phyloP scores from a whole-genome alignment of 2,797 vertebrate species.

The Melanogrammus aeglefinus region DNA sequence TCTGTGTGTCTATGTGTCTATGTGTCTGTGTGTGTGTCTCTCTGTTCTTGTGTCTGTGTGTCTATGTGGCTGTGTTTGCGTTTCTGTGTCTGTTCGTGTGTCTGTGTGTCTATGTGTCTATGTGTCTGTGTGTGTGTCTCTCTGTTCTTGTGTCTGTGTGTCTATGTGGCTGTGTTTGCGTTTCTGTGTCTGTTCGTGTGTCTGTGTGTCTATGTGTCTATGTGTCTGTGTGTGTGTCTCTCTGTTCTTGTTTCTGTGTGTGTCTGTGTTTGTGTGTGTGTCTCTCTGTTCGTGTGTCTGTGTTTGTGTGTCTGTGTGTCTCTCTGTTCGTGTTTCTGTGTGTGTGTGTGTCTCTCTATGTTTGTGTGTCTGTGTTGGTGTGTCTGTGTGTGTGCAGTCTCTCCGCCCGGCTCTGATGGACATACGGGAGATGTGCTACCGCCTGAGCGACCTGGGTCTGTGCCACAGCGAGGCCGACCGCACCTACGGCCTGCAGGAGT shows the following conservation, averaged over 20 bases:
- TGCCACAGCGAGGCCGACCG: constrained; percentile 71
- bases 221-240: no score
- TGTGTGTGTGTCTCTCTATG: constrained; percentile 6
- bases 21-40: not conserved
- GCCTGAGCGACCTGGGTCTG: constrained; percentile 71
- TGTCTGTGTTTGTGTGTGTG: not conserved
- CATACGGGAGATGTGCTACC: constrained; percentile 80
- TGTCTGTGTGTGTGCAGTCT: constrained; percentile 57
- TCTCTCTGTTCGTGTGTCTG: constrained; percentile 12
- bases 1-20: no score
- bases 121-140: constrained; percentile 19
- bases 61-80: constrained; percentile 28
- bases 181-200: constrained; percentile 16
- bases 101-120: no score
- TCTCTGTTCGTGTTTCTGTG: not conserved
- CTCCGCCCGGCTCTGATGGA: constrained; percentile 78
- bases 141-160: not conserved
- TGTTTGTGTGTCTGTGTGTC: not conserved
- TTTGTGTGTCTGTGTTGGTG: not conserved
- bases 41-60: constrained; percentile 11
- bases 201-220: no score
- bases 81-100: no score
- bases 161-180: not conserved
- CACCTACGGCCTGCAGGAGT: constrained; percentile 78
- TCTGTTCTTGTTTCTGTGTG: not conserved